phyloP scores from a whole-genome alignment of 2,888 invertebrate genomes.

The Scaptomyza caliginosa region DNA sequence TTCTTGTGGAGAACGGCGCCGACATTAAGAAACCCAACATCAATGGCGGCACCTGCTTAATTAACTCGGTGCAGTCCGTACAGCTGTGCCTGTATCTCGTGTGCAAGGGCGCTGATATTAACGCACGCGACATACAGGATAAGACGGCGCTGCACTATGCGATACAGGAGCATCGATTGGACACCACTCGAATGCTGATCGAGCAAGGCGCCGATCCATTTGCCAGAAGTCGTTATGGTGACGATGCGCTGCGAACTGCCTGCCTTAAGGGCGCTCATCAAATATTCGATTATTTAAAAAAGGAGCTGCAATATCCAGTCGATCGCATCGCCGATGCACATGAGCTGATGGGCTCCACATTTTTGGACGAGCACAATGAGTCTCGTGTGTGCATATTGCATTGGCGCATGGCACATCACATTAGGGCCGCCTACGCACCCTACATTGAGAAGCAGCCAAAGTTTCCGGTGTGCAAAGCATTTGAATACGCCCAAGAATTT shows the following conservation, averaged over 20 bases:
- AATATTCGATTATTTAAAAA: constrained; percentile 89
- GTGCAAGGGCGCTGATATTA: constrained; percentile 91
- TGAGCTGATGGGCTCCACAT: constrained; percentile 93
- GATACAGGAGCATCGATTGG: constrained; percentile 92
- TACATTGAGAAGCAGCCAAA: constrained; percentile 78
- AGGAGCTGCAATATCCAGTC: constrained; percentile 86
- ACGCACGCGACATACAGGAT: constrained; percentile 94
- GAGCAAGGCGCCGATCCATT: constrained; percentile 92
- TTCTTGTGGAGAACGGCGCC: constrained; percentile 91
- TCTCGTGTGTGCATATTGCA: constrained; percentile 88
- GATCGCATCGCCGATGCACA: constrained; percentile 92
- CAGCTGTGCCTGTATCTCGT: constrained; percentile 92
- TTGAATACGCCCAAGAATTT: constrained; percentile 90
- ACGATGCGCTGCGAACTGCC: constrained; percentile 95
- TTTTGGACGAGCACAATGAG: constrained; percentile 94
- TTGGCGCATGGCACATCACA: constrained; percentile 92
- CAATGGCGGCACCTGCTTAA: constrained; percentile 96
- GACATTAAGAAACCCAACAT: constrained; percentile 93
- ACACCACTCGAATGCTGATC: constrained; percentile 92
- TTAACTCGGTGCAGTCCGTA: constrained; percentile 95
- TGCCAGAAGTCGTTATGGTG: constrained; percentile 91
- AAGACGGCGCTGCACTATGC: constrained; percentile 97
- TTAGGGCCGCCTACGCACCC: constrained; percentile 85
- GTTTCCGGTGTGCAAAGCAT: constrained; percentile 86
- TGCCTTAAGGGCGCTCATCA: constrained; percentile 91